Evolutionary conservation across 2,888 invertebrate genomes (phyloP), one percentile per base, ranked within the genome.

Genomic region (Trissolcus brochymenae): DNA sequence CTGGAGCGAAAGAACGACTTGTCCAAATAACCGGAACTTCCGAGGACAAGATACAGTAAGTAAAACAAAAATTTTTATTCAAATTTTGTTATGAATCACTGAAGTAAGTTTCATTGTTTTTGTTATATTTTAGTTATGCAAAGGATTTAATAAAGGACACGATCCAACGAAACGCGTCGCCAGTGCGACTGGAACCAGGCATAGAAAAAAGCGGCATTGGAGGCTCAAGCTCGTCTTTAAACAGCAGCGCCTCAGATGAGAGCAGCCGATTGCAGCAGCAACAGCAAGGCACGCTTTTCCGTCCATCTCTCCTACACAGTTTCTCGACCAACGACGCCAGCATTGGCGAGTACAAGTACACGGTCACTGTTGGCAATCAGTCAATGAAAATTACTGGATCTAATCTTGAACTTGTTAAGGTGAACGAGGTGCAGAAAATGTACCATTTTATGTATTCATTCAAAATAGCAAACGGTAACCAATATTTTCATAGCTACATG

Each of bases 1-100:
- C 97, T 81, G 97, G 97, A 84, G 96, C 97, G 75, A 97, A 96
- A 91, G 98, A 98, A 91, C 93, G 98, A 86, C 93, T 97, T 84
- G 96, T 98, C 84, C 98, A 98, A 91, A 98, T 98, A 84, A 98
- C 97, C 78, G 98, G 98, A 77, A 95, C 96, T 29, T 95, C 94
- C 84, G 96, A 97, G 91, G 97, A 97, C 87, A 95, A 96, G 90
- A 97, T 98, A 78, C 94, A 94, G 96, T 97, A 90, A 92, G 93
- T 91, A 19, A n/a, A 2, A 19, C 19, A 19, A 19, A 19, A 19
- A 2, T 57, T 57, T 17, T 43, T 41, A 50, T 50, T 49, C 1
- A n/a, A 1, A 14, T 49, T 6, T 49, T 49, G 2, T 1, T 50
- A 50, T 17, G 6, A 16, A 17, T 9, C 1, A 17, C 1, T 16